These are phyloP conservation scores for Cygnus olor DNA, from an alignment of 2,797 vertebrate genomes.

Conservation along the genomic window DNA sequence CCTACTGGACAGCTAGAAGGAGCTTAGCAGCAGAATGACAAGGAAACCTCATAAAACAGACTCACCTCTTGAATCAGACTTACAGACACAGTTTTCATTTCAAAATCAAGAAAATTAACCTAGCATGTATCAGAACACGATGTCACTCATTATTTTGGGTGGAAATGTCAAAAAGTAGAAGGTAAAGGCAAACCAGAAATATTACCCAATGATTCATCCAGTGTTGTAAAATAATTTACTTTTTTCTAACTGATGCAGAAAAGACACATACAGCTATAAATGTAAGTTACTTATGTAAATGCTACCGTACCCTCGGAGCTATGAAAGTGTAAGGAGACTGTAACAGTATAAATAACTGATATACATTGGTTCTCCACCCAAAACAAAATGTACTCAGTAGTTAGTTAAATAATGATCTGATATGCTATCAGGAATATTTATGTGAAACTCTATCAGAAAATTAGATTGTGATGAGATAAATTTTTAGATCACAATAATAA, in stretches of 20 bases:
- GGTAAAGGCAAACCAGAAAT: not conserved
- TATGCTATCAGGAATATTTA: not conserved
- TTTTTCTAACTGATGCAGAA: not conserved
- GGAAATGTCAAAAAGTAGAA: not conserved
- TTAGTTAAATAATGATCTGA: not conserved
- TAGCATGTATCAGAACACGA: not conserved
- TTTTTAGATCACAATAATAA: not conserved
- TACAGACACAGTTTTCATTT: fast-evolving
- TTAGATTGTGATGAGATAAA: not conserved
- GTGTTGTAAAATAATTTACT: not conserved
- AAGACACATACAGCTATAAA: not conserved
- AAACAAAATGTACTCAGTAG: not conserved
- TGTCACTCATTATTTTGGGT: not conserved
- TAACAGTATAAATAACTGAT: not conserved
- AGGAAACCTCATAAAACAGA: not conserved
- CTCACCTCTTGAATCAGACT: not conserved
- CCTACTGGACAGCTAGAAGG: not conserved
- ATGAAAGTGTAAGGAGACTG: not conserved
- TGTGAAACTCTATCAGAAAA: not conserved
- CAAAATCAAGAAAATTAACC: not conserved
- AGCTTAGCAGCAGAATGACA: not conserved
- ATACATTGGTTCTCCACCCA: not conserved
- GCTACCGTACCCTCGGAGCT: not conserved
- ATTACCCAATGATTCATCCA: not conserved
- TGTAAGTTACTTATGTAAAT: not conserved